Evolutionary conservation across 1,140 invertebrate species (phyloP), one percentile per base, ranked within the genome.

Genomic region (Zaprionus nigranus): DNA sequence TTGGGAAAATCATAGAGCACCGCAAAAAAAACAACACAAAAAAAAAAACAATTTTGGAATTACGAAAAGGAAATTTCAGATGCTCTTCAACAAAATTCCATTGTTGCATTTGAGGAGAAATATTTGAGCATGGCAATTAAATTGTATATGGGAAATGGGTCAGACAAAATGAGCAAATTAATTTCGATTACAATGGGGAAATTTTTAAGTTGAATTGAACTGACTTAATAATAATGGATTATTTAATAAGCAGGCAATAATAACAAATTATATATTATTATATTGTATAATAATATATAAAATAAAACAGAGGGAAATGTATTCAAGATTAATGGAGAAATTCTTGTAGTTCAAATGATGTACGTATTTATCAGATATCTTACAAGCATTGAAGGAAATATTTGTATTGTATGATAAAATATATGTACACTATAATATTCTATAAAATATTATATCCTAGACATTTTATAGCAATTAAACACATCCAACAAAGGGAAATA

Each of bases 51-150:
- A 36, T 43, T 43, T 60, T 20, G 17, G 17, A 17, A 51, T 51
- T 28, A 54, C 12, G 26, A 54, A 54, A 54, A 54, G 24, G 70
- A 43, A 61, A 61, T 36, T 57, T 57, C 43, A 20, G 36, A 65
- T 58, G n/a, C 51, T 22, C 46, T 22, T 30, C 17, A 6, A 64
- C 17, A 15, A 20, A 49, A 62, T 20, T 49, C 46, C 24, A 26
- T 62, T 53, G 38, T 30, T 54, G 53, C 24, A 54, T 54, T 54
- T 28, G 11, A 13, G 12, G 36, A n/a, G 34, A 40, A 54, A 61
- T 22, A 20, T 46, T 5, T 17, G 6, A 7, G 40, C 40, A 17
- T 7, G n/a, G 40, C n/a, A 17, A 22, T 22, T 51, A 22, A 46
- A 15, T 40, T 13, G 12, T 46, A 46, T 46, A 15, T n/a, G 40